phyloP scores from a whole-genome alignment of 30 jellyfish, hydroid and myxozoan genomes.

The Chrysaora quinquecirrha region DNA sequence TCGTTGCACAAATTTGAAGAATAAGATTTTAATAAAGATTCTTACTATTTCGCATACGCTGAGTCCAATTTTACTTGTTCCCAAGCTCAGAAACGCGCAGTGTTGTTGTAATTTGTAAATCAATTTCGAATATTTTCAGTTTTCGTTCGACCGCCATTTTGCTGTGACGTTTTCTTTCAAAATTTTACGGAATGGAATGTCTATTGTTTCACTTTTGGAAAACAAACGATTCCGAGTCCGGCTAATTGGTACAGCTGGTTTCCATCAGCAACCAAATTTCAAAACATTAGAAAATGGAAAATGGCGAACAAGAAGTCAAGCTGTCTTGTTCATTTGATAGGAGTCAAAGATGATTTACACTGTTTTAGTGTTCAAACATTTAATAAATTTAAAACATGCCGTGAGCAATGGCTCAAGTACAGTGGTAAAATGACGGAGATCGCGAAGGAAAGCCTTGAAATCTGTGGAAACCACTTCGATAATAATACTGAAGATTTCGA shows the following conservation, averaged over 20 bases:
- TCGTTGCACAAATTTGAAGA: constrained; percentile 1
- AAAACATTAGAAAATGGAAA: neutral
- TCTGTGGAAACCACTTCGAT: constrained; percentile 4
- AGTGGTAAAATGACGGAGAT: neutral
- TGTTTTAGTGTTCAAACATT: neutral
- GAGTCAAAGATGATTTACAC: constrained; percentile 1
- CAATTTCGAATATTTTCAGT: neutral
- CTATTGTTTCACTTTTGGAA: neutral
- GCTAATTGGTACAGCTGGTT: constrained; percentile 4
- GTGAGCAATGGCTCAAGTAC: constrained; percentile 5
- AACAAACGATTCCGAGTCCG: neutral
- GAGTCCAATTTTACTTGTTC: constrained; percentile 1
- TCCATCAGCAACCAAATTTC: constrained; percentile 2
- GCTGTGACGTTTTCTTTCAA: constrained; percentile 1
- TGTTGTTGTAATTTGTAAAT: neutral
- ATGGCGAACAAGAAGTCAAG: constrained; percentile 4
- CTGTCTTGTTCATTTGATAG: constrained; percentile 1
- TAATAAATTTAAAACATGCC: neutral
- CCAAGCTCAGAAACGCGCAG: constrained; percentile 4
- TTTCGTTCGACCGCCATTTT: constrained; percentile 4
- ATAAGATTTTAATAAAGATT: neutral
- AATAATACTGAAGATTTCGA: neutral
- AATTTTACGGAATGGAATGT: neutral
- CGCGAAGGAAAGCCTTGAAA: constrained; percentile 5
- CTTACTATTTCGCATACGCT: constrained; percentile 2